These are phyloP conservation scores for Crepidodera aurea DNA, from an alignment of 2,888 invertebrate genomes.

Conservation along the genomic window DNA sequence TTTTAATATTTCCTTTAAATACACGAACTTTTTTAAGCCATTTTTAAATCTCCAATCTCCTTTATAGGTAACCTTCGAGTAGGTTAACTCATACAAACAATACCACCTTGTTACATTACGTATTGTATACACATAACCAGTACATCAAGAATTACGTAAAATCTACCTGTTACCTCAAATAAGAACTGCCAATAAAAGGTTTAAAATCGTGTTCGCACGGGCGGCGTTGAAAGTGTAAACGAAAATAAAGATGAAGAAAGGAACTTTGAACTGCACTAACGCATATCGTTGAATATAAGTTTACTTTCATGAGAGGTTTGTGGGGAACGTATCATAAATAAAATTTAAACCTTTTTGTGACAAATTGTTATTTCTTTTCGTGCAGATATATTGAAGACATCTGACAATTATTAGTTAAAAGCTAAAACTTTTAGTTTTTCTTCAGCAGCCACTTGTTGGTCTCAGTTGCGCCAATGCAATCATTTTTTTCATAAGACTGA, in stretches of 20 bases:
- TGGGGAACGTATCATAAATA: too few relatives aligned
- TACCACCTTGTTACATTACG: conserved; percentile 14
- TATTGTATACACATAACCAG: conserved; percentile 16
- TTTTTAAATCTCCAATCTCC: background rate
- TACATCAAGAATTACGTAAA: conserved; percentile 20
- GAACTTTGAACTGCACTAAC: background rate
- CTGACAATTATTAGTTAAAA: too few relatives aligned
- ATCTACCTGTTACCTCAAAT: conserved; percentile 12
- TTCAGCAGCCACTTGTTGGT: background rate
- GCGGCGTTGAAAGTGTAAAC: background rate
- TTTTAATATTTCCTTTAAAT: too few relatives aligned
- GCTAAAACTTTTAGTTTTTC: background rate
- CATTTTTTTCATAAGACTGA: background rate
- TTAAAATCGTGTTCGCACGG: background rate
- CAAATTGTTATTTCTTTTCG: too few relatives aligned
- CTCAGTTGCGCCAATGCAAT: background rate
- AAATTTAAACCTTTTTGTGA: too few relatives aligned
- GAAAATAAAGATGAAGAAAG: background rate
- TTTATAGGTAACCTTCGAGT: conserved; percentile 3
- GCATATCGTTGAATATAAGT: too few relatives aligned
- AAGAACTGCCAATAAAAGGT: background rate
- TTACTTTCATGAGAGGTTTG: too few relatives aligned
- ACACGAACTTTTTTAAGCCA: background rate
- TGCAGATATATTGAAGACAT: too few relatives aligned
- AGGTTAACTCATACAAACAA: conserved; percentile 9